Base-by-base conservation (phyloP, 2,888 invertebrate species). In the Tinea semifulvella region DNA sequence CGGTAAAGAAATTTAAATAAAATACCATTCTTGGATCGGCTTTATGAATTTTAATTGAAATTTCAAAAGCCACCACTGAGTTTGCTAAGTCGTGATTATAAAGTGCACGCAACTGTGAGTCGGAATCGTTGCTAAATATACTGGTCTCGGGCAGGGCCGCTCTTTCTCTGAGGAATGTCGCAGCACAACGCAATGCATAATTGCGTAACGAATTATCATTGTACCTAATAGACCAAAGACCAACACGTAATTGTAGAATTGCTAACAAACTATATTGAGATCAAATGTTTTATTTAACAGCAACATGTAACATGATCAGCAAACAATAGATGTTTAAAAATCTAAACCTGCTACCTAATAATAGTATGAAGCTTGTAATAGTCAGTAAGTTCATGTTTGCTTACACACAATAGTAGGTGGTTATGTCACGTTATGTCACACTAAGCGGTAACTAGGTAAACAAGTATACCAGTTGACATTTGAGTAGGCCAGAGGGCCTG, bases 91-190 rank as follows among this genome's bases (percentile, higher is more conserved):
- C 52, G 58, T 54, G 51, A 56, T 63, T 66, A 63, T 61, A 38
- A 17, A 8, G 28, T 22, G 43, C 22, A 40, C 44, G 42, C 47
- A 42, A 47, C 44, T 42, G 31, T 27, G 26, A 16, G 42, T 14
- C 26, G 13, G 42, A 13, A 13, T 22, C 11, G 40, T 47, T 47
- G 47, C 47, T 27, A 44, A 69, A 76, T 48, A 49, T 50, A 60
- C 62, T 55, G 56, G 63, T 61, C 59, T 55, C 55, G 56, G 63
- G 56, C 64, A 69, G 64, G 66, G 65, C 67, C 63, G 61, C 58
- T 75, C 70, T 75, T 71, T 72, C 72, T 68, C 66, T 55, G 49
- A 56, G 61, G 68, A 69, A 74, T 69, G 68, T 28, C 43, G 28
- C 27, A 28, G 28, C 25, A 14, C 11, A 58, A 57, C 62, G 59